Evolutionary conservation across 2,113 vertebrate genomes (phyloP), one percentile per base, ranked within the genome.

Genomic region (Pandion haliaetus): DNA sequence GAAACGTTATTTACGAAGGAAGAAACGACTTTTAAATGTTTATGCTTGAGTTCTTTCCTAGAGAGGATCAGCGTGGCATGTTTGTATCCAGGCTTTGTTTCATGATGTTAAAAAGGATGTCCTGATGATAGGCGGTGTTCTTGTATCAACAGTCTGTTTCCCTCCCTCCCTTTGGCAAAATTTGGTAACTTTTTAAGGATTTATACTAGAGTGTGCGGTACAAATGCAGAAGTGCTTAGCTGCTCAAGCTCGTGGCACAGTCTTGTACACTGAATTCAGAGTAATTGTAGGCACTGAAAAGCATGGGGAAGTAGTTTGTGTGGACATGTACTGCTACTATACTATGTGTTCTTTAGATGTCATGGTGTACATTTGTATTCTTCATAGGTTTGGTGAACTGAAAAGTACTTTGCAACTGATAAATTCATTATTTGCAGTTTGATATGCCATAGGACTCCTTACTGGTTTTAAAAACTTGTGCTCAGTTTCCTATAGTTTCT

Each of bases 361-460:
- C 20, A 0, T 6, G 17, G 12, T 78, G 16, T 50, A 5, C 9
- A 1, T n/a, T 4, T 4, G 1, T 82, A 5, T 82, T 66, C 18
- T 57, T 74, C 47, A 17, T n/a, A 13, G 17, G 13, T n/a, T 54
- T 72, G 20, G 9, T 63, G 49, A 91, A 59, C 38, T 52, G 55
- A n/a, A 58, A 61, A 66, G 12, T 71, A 12, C 12, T 79, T 38
- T 57, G 8, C 16, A 81, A 12, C 42, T 16, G 5, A 8, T 67
- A 34, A 6, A 24, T 47, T 55, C 1, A 1, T 66, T 57, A 25
- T 45, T 59, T 86, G 20, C 8, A 26, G 32, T 47, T 88, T 74
- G 23, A 15, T 74, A 4, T 34, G 26, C 17, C 3, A 1, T n/a
- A 12, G 50, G 31, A 31, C 5, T 81, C 17, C 24, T 36, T 55